A percentile compares a stretch with the other conserved stretches of the same genome.
Conservation (phyloP, 2,113 vertebrate genomes). For the Phodopus roborovskii region DNA sequence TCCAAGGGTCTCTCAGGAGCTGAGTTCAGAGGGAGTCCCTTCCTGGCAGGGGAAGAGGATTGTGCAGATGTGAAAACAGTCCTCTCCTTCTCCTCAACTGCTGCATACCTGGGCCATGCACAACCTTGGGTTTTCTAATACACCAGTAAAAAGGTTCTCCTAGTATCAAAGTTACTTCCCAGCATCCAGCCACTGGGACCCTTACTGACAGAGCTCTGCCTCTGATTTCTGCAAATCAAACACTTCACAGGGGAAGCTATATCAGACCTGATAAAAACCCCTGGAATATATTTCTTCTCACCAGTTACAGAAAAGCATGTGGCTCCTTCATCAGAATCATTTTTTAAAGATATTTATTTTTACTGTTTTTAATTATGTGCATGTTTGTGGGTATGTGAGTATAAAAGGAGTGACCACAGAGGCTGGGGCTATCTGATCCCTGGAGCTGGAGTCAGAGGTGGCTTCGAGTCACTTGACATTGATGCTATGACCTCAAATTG, state of each 20-base stretch:
- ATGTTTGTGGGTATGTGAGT: not conserved
- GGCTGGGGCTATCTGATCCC: not conserved
- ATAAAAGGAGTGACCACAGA: not conserved
- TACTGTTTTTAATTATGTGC: not conserved
- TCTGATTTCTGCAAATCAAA: not conserved
- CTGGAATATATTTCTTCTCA: not conserved
- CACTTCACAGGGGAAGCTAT: not conserved
- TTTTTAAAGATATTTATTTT: not conserved
- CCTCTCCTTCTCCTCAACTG: accelerated
- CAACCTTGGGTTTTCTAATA: not conserved
- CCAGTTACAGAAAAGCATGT: accelerated
- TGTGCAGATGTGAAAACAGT: accelerated
- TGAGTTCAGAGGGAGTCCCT: too few relatives aligned
- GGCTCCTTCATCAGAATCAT: not conserved
- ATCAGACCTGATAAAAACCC: not conserved
- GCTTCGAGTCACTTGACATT: not conserved
- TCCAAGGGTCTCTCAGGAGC: not conserved
- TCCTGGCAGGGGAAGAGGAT: not conserved
- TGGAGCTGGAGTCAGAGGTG: not conserved
- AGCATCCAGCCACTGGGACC: not conserved
- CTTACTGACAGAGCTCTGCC: accelerated
- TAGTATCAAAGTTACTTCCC: not conserved
- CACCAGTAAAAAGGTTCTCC: not conserved
- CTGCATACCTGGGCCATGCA: accelerated
- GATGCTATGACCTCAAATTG: not conserved